Conservation (phyloP, 2,113 vertebrate genomes). For the Bombycilla garrulus region DNA sequence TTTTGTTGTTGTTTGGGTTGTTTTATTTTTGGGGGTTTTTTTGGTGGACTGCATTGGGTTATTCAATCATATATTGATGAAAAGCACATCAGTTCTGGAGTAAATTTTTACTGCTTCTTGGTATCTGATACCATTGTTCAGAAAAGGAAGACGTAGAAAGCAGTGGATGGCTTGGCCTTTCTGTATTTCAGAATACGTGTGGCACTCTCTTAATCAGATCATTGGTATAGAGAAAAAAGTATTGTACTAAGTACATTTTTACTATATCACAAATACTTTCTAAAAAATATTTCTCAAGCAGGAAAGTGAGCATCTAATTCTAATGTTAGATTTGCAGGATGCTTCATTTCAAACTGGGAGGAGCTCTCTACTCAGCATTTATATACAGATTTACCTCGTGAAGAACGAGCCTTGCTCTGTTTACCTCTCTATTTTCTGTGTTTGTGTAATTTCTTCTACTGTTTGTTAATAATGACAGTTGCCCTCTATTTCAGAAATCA, state of each 20-base stretch:
- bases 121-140: not conserved
- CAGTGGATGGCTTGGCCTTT: not conserved
- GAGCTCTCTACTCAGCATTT: not conserved
- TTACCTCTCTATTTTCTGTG: not conserved
- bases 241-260: not conserved
- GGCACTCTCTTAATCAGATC: not conserved
- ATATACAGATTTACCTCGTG: not conserved
- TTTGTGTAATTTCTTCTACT: not conserved
- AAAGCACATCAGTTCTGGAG: not conserved
- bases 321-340: not conserved
- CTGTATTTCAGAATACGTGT: not conserved
- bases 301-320: not conserved
- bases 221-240: rapidly evolving
- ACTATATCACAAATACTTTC: not conserved
- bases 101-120: not conserved
- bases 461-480: not conserved
- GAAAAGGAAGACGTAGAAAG: not conserved
- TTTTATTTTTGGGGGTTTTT: not conserved
- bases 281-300: not conserved
- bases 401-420: not conserved
- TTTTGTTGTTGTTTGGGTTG: not conserved
- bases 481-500: not conserved
- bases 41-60: not conserved
- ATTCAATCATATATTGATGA: not conserved
- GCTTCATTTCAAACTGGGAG: not conserved